Base-by-base conservation (phyloP, 2,797 vertebrate species). In the Pangasius macronema region DNA sequence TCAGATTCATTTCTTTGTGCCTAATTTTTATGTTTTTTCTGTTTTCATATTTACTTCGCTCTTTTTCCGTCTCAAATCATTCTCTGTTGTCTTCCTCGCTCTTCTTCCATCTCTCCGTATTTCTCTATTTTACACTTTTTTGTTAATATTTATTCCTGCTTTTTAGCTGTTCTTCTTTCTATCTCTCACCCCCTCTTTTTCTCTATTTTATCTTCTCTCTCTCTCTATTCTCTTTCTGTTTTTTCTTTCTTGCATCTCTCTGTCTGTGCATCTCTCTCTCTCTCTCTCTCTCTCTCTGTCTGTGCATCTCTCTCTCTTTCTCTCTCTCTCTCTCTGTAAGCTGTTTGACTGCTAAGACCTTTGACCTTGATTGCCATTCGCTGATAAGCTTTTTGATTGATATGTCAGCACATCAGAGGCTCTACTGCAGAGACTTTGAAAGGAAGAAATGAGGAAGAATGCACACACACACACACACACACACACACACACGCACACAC, bases 381-480 rank as follows among this genome's bases (percentile, higher is more conserved):
- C 72, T 7, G 83, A 89, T 89, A 85, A 87, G 72, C 51, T 87
- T 73, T 82, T 83, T 70, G 51, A 85, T 67, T 84, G 82, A 46
- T 67, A 85, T 85, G 68, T 89, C 83, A 85, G 39, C 72, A 84
- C 72, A 53, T 84, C 72, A 51, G 14, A 57, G 20, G 46, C 20
- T 59, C 42, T 51, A 63, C 53, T 39, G 55, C 27, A 51, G 61
- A 49, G 53, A 72, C 77, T 82, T 82, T 61, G 36, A 75, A 82
- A 84, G 67, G 55, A 79, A 79, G 61, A n/a, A 86, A 67, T 20
- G 36, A 75, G 1, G n/a, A 82, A 46, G 46, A 55, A 65, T 36
- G 39, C 51, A 20, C 83, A 79, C 63, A 73, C 75, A 16, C 73
- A 27, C 42, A 3, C 46, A 18, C 51, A 36, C 77, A 57, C 77